Base-by-base conservation (phyloP, 2,888 invertebrate species). In the Chymomyza amoena region DNA sequence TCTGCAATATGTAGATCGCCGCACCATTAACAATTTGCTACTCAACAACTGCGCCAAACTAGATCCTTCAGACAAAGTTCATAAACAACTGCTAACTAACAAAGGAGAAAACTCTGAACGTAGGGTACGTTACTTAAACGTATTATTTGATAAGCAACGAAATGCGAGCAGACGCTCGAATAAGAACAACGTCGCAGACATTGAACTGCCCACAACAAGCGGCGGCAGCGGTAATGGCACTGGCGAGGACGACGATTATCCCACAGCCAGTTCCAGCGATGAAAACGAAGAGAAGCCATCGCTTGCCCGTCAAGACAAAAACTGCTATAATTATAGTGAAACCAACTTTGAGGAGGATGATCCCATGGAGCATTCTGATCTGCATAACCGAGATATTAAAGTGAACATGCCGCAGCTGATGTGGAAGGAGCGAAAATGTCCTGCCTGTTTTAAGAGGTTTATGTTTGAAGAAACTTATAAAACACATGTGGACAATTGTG, bases 311-410 rank as follows among this genome's bases (percentile, higher is more conserved):
- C 85, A 80, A 52, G 81, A 88, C 45, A 87, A 84, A 45, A 90
- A 91, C 57, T 87, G 87, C 59, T 91, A 91, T 66, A 90, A 90
- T 45, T 92, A 92, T 69, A 90, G 77, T 36, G 91, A 92, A 63
- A 91, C 89, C 16, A 91, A 90, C 56, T 92, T 92, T 61, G 89
- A 91, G 63, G 91, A 92, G 59, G 91, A 91, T 66, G 92, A 92
- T 77, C 89, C 91, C 20, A 90, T 91, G 88, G 89, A 90, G 54
- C 77, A 90, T 69, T 90, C 89, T 2, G 88, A 89, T 62, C 66
- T 91, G 0, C 15, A 16, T 10, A 18, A 16, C 10, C 87, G 89
- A 6, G 89, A 90, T n/a, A 89, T 92, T n/a, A 90, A 89, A 52
- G 89, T 92, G 0, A 91, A 89, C 51, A 90, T 91, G 70, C 91